A percentile compares a stretch with the other conserved stretches of the same genome.
These are phyloP conservation scores for Boleophthalmus pectinirostris DNA, from an alignment of 2,113 vertebrate genomes.

Conservation along the genomic window DNA sequence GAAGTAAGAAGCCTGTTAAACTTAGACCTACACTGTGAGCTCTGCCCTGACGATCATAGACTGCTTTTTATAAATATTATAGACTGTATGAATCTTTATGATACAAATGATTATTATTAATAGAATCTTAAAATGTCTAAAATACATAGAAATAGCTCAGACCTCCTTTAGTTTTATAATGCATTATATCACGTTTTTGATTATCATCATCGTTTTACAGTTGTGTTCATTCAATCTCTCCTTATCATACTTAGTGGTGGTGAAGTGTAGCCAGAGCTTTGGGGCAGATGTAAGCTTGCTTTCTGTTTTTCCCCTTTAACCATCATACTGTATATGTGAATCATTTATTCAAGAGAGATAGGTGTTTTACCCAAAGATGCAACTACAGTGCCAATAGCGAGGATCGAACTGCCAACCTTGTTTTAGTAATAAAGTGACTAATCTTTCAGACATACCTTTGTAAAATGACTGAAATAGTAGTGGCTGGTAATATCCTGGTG, in stretches of 20 bases:
- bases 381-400: background rate
- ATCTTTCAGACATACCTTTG: background rate
- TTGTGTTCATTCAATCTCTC: no score
- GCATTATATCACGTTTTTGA: no score
- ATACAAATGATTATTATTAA: background rate
- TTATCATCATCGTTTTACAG: no score
- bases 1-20: conserved; percentile 25
- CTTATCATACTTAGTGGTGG: no score
- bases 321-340: background rate
- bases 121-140: background rate
- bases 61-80: background rate
- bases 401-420: background rate
- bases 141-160: background rate
- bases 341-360: background rate
- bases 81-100: background rate
- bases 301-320: background rate
- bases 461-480: background rate
- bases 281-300: no score
- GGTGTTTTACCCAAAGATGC: background rate
- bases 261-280: no score
- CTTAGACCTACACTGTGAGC: conserved; percentile 4
- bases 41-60: background rate
- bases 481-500: background rate
- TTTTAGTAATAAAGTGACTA: background rate
- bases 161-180: background rate